phyloP scores from a whole-genome alignment of 2,797 vertebrate genomes.

The Sebastes taczanowskii region DNA sequence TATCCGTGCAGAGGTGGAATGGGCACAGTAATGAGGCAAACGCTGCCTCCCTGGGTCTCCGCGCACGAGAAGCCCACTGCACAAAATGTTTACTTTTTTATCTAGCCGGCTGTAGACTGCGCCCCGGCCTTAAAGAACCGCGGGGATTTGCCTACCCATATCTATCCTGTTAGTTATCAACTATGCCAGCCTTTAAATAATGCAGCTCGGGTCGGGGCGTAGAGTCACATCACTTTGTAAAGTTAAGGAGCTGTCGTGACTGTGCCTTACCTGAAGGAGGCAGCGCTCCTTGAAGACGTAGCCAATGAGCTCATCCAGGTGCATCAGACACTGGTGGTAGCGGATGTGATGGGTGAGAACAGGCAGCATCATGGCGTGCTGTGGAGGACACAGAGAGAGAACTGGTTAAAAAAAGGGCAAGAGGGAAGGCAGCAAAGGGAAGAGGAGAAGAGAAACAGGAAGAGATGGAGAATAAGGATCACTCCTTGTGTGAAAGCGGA shows the following conservation, averaged over 20 bases:
- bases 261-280: slow-evolving; percentile 90
- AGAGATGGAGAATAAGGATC: slow-evolving; percentile 14
- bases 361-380: slow-evolving; percentile 99
- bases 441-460: not conserved
- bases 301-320: slow-evolving; percentile 95
- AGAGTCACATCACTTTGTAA: not conserved
- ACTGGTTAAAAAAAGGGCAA: not conserved
- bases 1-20: slow-evolving; percentile 59
- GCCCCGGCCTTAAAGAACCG: slow-evolving; percentile 15
- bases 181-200: slow-evolving; percentile 54
- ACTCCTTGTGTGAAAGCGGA: slow-evolving; percentile 21
- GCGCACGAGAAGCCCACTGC: slow-evolving; percentile 27
- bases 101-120: not conserved
- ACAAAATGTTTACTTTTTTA: slow-evolving; percentile 47
- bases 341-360: slow-evolving; percentile 98
- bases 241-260: slow-evolving; percentile 5
- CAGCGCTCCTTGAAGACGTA: slow-evolving; percentile 96
- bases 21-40: slow-evolving; percentile 68
- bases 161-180: slow-evolving; percentile 50
- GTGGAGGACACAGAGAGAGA: slow-evolving; percentile 51
- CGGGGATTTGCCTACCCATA: slow-evolving; percentile 22
- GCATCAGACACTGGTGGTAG: slow-evolving; percentile 98
- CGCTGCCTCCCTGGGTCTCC: slow-evolving; percentile 36
- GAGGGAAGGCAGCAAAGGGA: not conserved
- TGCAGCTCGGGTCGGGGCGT: slow-evolving; percentile 16